Evolutionary conservation across 2,888 invertebrate genomes (phyloP), one percentile per base, ranked within the genome.

Genomic region (Mesochorus sp.): DNA sequence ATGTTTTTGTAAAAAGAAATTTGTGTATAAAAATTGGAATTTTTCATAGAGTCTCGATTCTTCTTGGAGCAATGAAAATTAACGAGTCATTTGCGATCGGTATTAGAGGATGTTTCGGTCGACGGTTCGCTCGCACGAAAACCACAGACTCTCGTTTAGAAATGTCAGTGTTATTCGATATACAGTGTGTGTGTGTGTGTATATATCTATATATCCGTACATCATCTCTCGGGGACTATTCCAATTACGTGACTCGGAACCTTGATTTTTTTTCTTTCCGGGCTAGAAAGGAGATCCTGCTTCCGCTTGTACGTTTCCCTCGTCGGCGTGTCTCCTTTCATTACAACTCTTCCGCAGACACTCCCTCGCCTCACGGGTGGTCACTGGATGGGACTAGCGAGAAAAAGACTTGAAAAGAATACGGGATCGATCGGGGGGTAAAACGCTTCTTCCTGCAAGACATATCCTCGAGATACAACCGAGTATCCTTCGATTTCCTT

Each of bases 211-310:
- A 31, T 31, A 1, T 31, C 5, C 1, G 10, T 31, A 31, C 10
- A 31, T 31, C n/a, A n/a, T n/a, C n/a, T n/a, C n/a, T n/a, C n/a
- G n/a, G n/a, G n/a, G 14, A 24, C 24, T 31, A 71, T 72, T 59
- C 66, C 71, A 76, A 76, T 76, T 71, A 61, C 61, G 47, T 47
- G 31, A 17, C 37, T 47, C 24, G 66, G 59, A 76, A 66, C 59
- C 59, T 71, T 71, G 76, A 66, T 72, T 72, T 77, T 71, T n/a
- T n/a, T 72, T 61, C 66, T 55, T 77, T 72, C 72, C 76, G 67
- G 76, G 59, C 61, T n/a, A n/a, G 19, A 34, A n/a, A 24, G 44
- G 10, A 26, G 17, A 53, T 42, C 37, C 68, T 42, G 31, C 2
- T 31, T 10, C 8, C 42, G 12, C 42, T 42, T 42, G 12, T 42